Evolutionary conservation across 2,113 vertebrate species (phyloP).

Genomic region (Typhlomys cinereus): DNA sequence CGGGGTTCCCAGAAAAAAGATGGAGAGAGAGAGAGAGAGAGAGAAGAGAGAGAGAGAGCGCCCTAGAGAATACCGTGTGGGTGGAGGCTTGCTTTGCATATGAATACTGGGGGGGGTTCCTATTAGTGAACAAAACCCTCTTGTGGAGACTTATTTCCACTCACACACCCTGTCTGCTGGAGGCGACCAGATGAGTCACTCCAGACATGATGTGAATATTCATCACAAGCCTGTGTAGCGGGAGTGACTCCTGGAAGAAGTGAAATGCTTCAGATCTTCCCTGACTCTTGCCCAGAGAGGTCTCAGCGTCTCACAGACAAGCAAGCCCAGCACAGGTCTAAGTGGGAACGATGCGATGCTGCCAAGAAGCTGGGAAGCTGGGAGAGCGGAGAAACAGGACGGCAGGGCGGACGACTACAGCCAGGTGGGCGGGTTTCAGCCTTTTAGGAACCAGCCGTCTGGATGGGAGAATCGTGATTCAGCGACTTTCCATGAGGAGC

Average conservation of each 20-base stretch:
- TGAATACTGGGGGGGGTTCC: background rate
- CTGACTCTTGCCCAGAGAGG: background rate
- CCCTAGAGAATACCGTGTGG: too few relatives aligned
- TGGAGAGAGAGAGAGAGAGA: background rate
- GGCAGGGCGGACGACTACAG: slow-evolving; percentile 6
- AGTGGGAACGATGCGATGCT: slow-evolving; percentile 52
- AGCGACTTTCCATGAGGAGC: slow-evolving; percentile 65
- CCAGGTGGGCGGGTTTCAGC: slow-evolving; percentile 32
- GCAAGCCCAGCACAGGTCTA: background rate
- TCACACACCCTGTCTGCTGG: background rate
- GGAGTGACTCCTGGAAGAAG: background rate
- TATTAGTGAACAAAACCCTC: background rate
- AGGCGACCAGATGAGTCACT: background rate
- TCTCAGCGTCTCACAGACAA: slow-evolving; percentile 22
- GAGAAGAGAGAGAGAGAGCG: background rate
- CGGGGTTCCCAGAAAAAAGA: background rate
- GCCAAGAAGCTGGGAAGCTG: background rate
- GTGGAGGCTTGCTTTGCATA: background rate
- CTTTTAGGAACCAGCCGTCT: slow-evolving; percentile 37
- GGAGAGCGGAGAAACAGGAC: background rate
- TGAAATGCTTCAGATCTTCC: background rate
- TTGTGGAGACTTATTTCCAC: background rate
- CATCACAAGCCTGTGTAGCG: background rate
- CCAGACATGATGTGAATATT: background rate
- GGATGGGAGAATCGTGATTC: slow-evolving; percentile 63